Percentiles rank a stretch among this genome's conserved stretches.
These are phyloP conservation scores for Callopanchax toddi DNA, from an alignment of 2,113 vertebrate genomes.

Conservation along the genomic window DNA sequence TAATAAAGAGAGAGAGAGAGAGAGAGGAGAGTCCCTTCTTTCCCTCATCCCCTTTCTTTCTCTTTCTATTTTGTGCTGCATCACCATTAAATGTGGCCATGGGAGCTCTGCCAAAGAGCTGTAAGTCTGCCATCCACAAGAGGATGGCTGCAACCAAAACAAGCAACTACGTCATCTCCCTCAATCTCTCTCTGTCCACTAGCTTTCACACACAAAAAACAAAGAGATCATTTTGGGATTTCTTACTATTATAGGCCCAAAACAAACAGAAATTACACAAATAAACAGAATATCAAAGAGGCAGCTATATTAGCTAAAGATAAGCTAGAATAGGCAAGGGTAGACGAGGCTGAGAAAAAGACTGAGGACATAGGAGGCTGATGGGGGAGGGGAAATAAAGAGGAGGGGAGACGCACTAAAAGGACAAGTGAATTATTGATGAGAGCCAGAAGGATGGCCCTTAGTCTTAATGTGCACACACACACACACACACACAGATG, in stretches of 20 bases:
- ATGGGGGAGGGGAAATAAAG: conserved; percentile 50
- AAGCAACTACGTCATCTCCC: conserved; percentile 50
- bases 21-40: conserved; percentile 3
- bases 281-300: neutral
- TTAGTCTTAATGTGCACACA: conserved; percentile 65
- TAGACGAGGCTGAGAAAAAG: conserved; percentile 36
- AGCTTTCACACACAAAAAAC: conserved; percentile 7
- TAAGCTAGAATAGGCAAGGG: neutral
- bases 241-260: conserved; percentile 16
- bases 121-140: conserved; percentile 61
- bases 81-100: conserved; percentile 62
- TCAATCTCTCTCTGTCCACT: conserved; percentile 28
- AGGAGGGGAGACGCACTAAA: conserved; percentile 60
- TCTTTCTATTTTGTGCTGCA: conserved; percentile 63
- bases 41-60: conserved; percentile 24
- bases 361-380: conserved; percentile 46
- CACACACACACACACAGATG: conserved; percentile 21
- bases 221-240: conserved; percentile 18
- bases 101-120: conserved; percentile 68
- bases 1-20: conserved; percentile 1
- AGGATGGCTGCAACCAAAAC: conserved; percentile 64
- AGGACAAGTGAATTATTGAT: conserved; percentile 81
- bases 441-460: conserved; percentile 74
- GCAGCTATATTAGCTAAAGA: neutral
- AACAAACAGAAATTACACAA: conserved; percentile 3